Percentiles rank a stretch among this genome's conserved stretches.
Evolutionary conservation across 2,888 invertebrate species (phyloP).

Genomic region (Barypeithes pellucidus): DNA sequence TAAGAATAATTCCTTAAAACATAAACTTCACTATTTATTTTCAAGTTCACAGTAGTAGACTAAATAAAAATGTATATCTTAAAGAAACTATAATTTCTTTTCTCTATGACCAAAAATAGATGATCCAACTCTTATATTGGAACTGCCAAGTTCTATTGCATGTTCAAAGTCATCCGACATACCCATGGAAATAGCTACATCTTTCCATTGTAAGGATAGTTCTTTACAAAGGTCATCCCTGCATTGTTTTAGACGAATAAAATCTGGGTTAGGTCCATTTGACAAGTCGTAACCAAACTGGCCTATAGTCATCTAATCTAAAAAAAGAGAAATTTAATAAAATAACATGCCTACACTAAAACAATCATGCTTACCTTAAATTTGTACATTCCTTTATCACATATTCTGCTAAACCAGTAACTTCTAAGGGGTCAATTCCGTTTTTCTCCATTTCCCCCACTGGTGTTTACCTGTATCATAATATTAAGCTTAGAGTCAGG

Average conservation of each 20-base stretch:
- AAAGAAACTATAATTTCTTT: slow-evolving; percentile 68
- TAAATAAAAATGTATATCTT: background rate
- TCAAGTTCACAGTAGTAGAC: too few species aligned
- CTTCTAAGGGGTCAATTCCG: slow-evolving; percentile 83
- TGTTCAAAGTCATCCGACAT: slow-evolving; percentile 98
- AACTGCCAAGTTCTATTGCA: slow-evolving; percentile 95
- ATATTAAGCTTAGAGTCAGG: slow-evolving; percentile 79
- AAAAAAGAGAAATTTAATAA: background rate
- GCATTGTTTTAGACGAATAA: slow-evolving; percentile 81
- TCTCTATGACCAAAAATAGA: slow-evolving; percentile 91
- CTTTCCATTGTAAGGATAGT: slow-evolving; percentile 75
- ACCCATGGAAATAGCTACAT: slow-evolving; percentile 95
- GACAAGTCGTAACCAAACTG: slow-evolving; percentile 83
- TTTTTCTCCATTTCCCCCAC: slow-evolving; percentile 86
- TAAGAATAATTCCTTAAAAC: too few species aligned
- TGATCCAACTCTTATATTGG: slow-evolving; percentile 94
- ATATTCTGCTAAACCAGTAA: slow-evolving; percentile 79
- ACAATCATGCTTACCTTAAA: slow-evolving; percentile 72
- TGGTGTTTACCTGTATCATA: slow-evolving; percentile 97
- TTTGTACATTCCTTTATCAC: slow-evolving; percentile 84
- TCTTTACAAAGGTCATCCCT: slow-evolving; percentile 81
- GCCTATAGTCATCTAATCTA: slow-evolving; percentile 92
- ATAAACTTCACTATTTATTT: background rate
- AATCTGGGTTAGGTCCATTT: slow-evolving; percentile 92
- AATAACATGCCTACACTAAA: too few species aligned